Evolutionary conservation across 2,113 vertebrate species (phyloP).

Genomic region (Varanus salvator): DNA sequence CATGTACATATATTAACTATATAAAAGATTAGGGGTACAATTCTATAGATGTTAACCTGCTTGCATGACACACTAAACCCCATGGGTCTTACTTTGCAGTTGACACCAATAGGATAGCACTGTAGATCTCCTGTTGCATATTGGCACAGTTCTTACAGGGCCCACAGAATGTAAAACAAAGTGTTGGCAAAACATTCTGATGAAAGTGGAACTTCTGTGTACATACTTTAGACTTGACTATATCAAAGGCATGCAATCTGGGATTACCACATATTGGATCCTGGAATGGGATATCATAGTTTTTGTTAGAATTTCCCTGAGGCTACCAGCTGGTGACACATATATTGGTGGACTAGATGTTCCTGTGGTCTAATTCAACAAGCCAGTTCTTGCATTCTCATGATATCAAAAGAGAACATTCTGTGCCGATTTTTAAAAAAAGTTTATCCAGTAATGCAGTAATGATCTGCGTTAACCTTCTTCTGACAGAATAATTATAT

Average conservation of each 20-base stretch:
- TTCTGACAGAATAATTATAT: neutral
- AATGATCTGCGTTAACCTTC: neutral
- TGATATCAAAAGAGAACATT: neutral
- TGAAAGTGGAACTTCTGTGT: neutral
- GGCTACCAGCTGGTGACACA: neutral
- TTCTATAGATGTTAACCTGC: too few species aligned
- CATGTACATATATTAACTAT: neutral
- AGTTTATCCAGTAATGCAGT: conserved; percentile 23
- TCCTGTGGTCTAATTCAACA: neutral
- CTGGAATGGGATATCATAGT: neutral
- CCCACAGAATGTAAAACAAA: neutral
- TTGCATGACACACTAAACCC: too few species aligned
- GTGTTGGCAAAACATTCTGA: neutral
- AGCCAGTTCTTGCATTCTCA: neutral
- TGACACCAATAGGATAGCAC: too few species aligned
- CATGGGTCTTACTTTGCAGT: too few species aligned
- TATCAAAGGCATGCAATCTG: neutral
- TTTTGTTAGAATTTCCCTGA: neutral
- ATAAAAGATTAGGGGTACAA: neutral
- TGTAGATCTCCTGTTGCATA: neutral
- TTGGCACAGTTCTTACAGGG: neutral
- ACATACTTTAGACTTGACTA: neutral
- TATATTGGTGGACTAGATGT: neutral
- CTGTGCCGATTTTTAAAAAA: neutral
- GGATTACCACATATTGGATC: neutral